These are phyloP conservation scores for Eustalomyia histrio DNA, from an alignment of 2,888 invertebrate species.

Conservation along the genomic window DNA sequence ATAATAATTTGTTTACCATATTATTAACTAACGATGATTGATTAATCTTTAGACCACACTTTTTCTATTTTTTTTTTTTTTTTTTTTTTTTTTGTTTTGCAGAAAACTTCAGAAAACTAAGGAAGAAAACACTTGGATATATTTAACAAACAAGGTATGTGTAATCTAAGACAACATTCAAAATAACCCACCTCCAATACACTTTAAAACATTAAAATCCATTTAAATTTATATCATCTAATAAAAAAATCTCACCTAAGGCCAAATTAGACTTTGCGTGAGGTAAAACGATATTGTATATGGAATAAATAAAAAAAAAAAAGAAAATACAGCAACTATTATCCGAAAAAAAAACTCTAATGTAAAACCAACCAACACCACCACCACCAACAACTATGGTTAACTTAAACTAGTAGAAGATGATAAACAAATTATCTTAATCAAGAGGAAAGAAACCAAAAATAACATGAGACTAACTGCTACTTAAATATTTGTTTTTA, in stretches of 20 bases:
- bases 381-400: not conserved
- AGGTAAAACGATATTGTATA: constrained; percentile 40
- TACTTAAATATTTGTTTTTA: constrained; percentile 45
- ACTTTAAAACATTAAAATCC: constrained; percentile 57
- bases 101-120: constrained; percentile 29
- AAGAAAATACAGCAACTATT: not conserved
- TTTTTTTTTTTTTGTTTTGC: too few relatives aligned
- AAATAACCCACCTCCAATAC: constrained; percentile 48
- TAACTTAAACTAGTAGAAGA: constrained; percentile 41
- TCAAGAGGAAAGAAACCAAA: constrained; percentile 37
- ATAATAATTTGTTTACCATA: constrained; percentile 39
- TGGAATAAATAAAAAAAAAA: not conserved
- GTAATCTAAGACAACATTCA: constrained; percentile 49
- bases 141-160: constrained; percentile 48
- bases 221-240: constrained; percentile 64
- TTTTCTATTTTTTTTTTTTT: constrained; percentile 13
- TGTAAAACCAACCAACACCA: not conserved
- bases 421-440: constrained; percentile 64
- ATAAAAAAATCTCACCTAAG: constrained; percentile 59
- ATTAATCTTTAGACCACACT: constrained; percentile 42
- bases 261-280: constrained; percentile 57
- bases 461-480: constrained; percentile 28
- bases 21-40: constrained; percentile 39
- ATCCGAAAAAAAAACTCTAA: constrained; percentile 3
- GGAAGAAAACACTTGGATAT: constrained; percentile 12